Evolutionary conservation across 2,113 vertebrate species (phyloP).

Genomic region (Eolophus roseicapilla): DNA sequence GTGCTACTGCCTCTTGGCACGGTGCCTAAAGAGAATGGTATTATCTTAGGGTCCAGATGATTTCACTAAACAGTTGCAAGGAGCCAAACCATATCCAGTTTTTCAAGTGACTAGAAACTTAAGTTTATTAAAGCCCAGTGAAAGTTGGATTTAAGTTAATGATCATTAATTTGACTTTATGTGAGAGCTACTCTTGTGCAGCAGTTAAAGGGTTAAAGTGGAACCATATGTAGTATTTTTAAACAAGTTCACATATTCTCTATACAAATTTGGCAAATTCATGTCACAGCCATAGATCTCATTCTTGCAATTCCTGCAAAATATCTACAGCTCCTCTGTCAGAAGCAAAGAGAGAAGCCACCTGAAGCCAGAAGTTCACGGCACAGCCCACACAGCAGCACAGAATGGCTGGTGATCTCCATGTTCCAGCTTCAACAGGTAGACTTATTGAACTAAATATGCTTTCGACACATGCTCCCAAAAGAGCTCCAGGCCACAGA

Average conservation of each 20-base stretch:
- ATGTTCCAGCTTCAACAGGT: not conserved
- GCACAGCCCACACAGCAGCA: not conserved
- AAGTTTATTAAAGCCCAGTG: conserved; percentile 9
- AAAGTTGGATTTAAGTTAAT: conserved; percentile 11
- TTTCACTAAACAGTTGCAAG: not conserved
- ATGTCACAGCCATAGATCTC: conserved; percentile 10
- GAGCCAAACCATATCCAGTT: not conserved
- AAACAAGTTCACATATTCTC: not conserved
- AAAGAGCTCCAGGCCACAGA: conserved; percentile 1
- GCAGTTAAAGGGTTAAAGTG: not conserved
- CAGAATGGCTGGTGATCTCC: not conserved
- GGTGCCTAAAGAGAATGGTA: not conserved
- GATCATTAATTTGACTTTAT: not conserved
- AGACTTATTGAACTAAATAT: not conserved
- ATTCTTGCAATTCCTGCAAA: not conserved
- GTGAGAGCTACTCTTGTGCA: not conserved
- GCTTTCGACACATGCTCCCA: conserved; percentile 17
- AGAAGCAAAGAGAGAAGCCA: not conserved
- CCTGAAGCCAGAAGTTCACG: not conserved
- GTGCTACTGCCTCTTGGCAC: not conserved
- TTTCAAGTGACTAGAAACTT: not conserved
- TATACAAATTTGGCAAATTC: conserved; percentile 27
- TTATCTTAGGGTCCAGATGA: not conserved
- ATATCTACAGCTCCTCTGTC: not conserved
- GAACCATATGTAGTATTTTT: not conserved